These are phyloP conservation scores for Agrochola macilenta DNA, from an alignment of 2,888 invertebrate genomes.

Conservation along the genomic window DNA sequence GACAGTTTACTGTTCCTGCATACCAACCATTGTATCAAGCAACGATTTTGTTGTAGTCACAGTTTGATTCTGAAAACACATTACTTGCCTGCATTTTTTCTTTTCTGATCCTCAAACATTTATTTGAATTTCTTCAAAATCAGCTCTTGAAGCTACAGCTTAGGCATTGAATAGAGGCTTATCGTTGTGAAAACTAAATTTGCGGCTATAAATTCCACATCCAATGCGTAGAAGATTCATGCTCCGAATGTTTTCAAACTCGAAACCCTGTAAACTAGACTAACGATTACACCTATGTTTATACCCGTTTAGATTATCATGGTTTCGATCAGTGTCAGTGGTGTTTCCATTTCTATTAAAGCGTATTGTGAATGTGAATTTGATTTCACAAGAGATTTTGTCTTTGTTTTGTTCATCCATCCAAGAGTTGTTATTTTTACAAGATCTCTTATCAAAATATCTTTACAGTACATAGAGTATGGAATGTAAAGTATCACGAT, in stretches of 20 bases:
- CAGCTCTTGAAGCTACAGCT: slow-evolving; percentile 25
- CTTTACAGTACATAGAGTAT: slow-evolving; percentile 56
- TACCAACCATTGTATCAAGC: slow-evolving; percentile 24
- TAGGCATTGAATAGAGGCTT: slow-evolving; percentile 67
- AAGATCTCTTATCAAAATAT: slow-evolving; percentile 65
- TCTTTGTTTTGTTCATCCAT: slow-evolving; percentile 56
- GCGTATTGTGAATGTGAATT: slow-evolving; percentile 4
- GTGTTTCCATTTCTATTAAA: slow-evolving; percentile 28
- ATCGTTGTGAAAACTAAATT: slow-evolving; percentile 75
- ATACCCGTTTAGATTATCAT: slow-evolving; percentile 47
- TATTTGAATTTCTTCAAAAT: slow-evolving; percentile 20
- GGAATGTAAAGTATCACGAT: slow-evolving; percentile 73
- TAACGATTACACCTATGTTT: slow-evolving; percentile 59
- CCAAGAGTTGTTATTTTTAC: slow-evolving; percentile 64
- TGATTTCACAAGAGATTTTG: slow-evolving; percentile 39
- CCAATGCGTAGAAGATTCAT: slow-evolving; percentile 81
- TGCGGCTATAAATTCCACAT: slow-evolving; percentile 78
- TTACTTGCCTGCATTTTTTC: not conserved
- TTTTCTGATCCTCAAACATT: slow-evolving; percentile 15
- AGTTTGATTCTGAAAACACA: not conserved
- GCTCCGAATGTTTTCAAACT: slow-evolving; percentile 74
- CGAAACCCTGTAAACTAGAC: slow-evolving; percentile 62
- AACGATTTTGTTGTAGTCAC: slow-evolving; percentile 11
- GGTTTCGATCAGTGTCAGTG: slow-evolving; percentile 40
- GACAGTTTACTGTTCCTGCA: slow-evolving; percentile 63